Percentiles rank a stretch among this genome's conserved stretches.
Evolutionary conservation across 1,140 invertebrate genomes (phyloP).

Genomic region (Hylaeus anthracinus): DNA sequence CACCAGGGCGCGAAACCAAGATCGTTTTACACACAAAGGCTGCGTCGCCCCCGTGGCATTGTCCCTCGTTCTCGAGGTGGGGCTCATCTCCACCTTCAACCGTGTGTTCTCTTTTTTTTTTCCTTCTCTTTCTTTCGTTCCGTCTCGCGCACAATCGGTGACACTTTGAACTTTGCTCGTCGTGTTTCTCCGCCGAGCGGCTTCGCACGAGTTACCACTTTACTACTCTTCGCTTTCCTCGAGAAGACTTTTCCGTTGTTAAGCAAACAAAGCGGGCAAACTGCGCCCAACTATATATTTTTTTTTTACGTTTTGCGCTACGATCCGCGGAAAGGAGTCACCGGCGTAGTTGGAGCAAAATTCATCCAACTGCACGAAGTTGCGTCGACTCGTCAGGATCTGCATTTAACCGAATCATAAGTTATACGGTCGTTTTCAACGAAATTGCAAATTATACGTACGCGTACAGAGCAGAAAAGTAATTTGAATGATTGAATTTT

Average conservation of each 20-base stretch:
- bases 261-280: neutral
- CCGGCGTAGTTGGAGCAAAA: no score
- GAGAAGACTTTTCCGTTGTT: neutral
- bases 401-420: no score
- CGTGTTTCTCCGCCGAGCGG: neutral
- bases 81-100: constrained; percentile 19
- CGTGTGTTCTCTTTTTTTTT: neutral
- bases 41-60: constrained; percentile 51
- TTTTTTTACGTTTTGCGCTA: neutral
- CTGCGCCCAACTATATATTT: neutral
- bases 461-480: no score
- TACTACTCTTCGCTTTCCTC: neutral
- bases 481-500: no score
- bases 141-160: constrained; percentile 27
- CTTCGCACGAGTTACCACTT: neutral
- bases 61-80: constrained; percentile 21
- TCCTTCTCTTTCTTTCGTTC: neutral
- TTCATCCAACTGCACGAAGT: no score
- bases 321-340: neutral
- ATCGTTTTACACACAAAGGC: constrained; percentile 51
- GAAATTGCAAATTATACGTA: no score
- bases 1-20: constrained; percentile 10
- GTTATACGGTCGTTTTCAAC: no score
- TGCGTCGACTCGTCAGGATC: no score
- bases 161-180: constrained; percentile 28